Conservation (phyloP, 1,140 invertebrate species). For the Heliconius hermathena region DNA sequence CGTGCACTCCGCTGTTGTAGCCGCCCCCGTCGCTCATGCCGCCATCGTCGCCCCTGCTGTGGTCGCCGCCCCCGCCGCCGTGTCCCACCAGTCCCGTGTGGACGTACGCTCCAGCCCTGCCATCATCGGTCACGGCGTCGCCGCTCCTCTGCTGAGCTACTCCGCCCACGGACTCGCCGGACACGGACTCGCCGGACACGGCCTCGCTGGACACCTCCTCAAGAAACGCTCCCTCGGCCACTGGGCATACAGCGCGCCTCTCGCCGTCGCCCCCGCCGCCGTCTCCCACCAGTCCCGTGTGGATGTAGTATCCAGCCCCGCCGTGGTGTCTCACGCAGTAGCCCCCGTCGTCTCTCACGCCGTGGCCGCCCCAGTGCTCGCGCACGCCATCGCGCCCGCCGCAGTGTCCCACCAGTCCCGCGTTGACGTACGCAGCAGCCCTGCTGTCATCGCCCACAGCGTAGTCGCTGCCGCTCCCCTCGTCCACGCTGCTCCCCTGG, state of each 20-base stretch:
- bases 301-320: conserved; percentile 67
- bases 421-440: conserved; percentile 51
- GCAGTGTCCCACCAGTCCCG: conserved; percentile 64
- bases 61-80: conserved; percentile 58
- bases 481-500: conserved; percentile 41
- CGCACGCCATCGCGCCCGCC: conserved; percentile 56
- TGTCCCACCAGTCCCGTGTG: conserved; percentile 66
- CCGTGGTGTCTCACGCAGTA: conserved; percentile 61
- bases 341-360: conserved; percentile 60
- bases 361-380: conserved; percentile 53
- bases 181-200: conserved; percentile 45
- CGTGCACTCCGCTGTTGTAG: conserved; percentile 54
- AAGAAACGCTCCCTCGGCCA: conserved; percentile 63
- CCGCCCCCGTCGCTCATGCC: conserved; percentile 38
- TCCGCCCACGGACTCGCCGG: conserved; percentile 30
- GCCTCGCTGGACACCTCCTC: conserved; percentile 48
- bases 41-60: conserved; percentile 36
- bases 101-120: conserved; percentile 61
- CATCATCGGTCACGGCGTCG: conserved; percentile 47
- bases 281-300: conserved; percentile 74
- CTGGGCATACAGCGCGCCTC: conserved; percentile 51
- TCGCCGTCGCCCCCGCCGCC: conserved; percentile 53
- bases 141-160: conserved; percentile 24
- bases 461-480: conserved; percentile 46
- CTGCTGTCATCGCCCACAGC: conserved; percentile 49